Evolutionary conservation across 2,888 invertebrate species (phyloP).

Genomic region (Hedychridium roseum): DNA sequence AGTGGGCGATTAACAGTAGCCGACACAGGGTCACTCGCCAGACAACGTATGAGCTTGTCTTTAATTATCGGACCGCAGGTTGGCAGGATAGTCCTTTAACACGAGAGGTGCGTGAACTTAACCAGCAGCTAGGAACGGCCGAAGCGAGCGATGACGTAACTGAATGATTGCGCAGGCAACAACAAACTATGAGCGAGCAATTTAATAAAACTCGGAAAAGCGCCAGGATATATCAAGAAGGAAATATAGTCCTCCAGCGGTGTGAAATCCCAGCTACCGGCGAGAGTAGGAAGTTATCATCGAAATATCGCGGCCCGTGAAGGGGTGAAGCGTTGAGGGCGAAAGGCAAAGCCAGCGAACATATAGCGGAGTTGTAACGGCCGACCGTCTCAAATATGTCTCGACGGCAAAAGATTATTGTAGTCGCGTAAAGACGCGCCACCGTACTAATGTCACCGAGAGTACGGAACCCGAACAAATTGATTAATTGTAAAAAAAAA

Average conservation of each 20-base stretch:
- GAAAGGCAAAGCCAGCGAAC: slow-evolving; percentile 16
- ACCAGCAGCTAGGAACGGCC: slow-evolving; percentile 14
- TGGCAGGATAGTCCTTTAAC: slow-evolving; percentile 4
- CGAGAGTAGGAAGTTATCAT: slow-evolving; percentile 8
- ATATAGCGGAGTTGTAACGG: no score
- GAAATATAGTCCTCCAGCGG: slow-evolving; percentile 12
- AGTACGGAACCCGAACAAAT: no score
- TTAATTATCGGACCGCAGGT: not conserved
- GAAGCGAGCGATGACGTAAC: slow-evolving; percentile 10
- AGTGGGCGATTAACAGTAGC: slow-evolving; percentile 24
- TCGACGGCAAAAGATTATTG: no score
- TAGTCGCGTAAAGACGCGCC: no score
- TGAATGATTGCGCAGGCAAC: slow-evolving; percentile 9
- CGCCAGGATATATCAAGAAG: not conserved
- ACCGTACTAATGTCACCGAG: no score
- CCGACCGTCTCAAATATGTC: no score
- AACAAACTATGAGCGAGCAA: not conserved
- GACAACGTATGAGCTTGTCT: slow-evolving; percentile 11
- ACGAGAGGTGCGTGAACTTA: slow-evolving; percentile 1
- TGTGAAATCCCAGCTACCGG: slow-evolving; percentile 10
- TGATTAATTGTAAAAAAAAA: no score
- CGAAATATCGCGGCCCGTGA: slow-evolving; percentile 15
- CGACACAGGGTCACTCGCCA: slow-evolving; percentile 26
- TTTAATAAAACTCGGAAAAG: slow-evolving; percentile 7
- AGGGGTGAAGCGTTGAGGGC: slow-evolving; percentile 11